Evolutionary conservation across 2,797 vertebrate species (phyloP), one percentile per base, ranked within the genome.

Genomic region (Halcyon leucocephala): DNA sequence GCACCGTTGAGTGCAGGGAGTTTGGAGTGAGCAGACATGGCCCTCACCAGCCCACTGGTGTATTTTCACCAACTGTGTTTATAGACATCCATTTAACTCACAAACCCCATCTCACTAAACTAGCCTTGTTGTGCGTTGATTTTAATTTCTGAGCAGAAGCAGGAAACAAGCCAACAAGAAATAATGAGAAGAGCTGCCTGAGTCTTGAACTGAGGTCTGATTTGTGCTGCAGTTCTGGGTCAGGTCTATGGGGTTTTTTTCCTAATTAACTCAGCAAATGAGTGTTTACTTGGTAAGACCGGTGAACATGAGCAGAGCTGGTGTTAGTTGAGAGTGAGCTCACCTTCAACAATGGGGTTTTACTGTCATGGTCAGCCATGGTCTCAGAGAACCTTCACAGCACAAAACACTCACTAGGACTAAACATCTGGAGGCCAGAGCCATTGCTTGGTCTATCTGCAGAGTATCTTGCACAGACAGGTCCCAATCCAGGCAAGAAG

Each of bases 391-490:
- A 89, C 89, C 79, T 80, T 77, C 79, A 37, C 66, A 66, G 80
- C 17, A 69, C 77, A 82, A 51, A 65, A 65, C 44, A 19, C 39
- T 90, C 2, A 0, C 81, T 92, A 51, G 86, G 54, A 93, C 52
- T 12, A 81, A 95, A 82, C 93, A 92, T 94, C 88, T 96, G 94
- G 95, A 82, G 70, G 48, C 93, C 96, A 95, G 92, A 96, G 70
- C 88, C 86, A 9, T 49, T 67, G 64, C 69, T 83, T 0, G 0
- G 37, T 18, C 52, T 24, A 22, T 26, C 76, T 78, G 90, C 4
- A 1, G 73, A 78, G 80, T 31, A 33, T 89, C 81, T 67, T 62
- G 5, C 51, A 21, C 29, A 9, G 70, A 82, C 86, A 60, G 66
- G 70, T 84, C 86, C 58, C 51, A 55, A 1, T n/a, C 66, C 46